Evolutionary conservation across 2,113 vertebrate species (phyloP), one percentile per base, ranked within the genome.

Genomic region (Anolis sagrei): DNA sequence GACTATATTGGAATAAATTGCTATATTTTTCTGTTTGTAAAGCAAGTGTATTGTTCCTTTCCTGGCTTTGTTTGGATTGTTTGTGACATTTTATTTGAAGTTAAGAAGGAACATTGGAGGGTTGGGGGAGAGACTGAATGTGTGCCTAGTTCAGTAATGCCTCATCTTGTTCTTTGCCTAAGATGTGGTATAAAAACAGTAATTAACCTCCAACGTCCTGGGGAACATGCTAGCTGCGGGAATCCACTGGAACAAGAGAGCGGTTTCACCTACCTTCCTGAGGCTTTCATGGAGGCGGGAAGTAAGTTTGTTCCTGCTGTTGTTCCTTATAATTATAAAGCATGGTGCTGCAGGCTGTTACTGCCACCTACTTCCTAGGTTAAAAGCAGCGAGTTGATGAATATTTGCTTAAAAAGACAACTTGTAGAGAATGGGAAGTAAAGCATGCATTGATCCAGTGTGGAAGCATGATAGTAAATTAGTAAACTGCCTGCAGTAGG

Each of bases 161-260:
- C 69, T 75, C n/a, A 13, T 81, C 69, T 87, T 94, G 92, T 84
- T 93, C 88, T 88, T 93, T 91, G 82, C 88, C 89, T 89, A 95
- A 99, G 98, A 93, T 97, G 95, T 79, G 97, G 96, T 83, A 96
- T 99, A 96, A 99, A 97, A 96, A 98, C 98, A 1, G 64, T 99
- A 79, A 99, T 99, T 94, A 99, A 99, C 96, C 97, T 99, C 76
- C 98, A 99, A 95, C 97, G 98, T 74, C 98, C 98, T 5, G 98
- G 98, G 80, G 98, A 99, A 94, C 98, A 99, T 0, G 98, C 98
- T 19, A 99, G 98, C 97, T 99, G 98, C 86, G 98, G 98, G 87
- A 97, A 96, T 89, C 94, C 98, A 0, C 94, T 99, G 92, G 98
- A 99, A 91, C 97, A 96, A 81, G 97, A 98, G 86, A 99, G 98